Percentiles rank a stretch among this genome's conserved stretches.
Evolutionary conservation across 1,140 invertebrate genomes (phyloP).

Genomic region (Megalonaias nervosa): DNA sequence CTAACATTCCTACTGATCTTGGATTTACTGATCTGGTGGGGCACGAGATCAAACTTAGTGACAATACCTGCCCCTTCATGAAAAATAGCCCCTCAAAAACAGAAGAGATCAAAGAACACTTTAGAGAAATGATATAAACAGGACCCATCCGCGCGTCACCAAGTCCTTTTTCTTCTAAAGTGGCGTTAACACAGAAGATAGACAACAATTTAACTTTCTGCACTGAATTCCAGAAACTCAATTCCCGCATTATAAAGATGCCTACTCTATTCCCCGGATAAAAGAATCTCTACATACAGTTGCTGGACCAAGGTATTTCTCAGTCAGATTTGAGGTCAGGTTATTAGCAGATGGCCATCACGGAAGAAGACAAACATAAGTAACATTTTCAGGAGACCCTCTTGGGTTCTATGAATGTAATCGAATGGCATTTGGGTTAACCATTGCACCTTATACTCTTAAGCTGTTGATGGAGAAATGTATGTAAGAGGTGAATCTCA

Average conservation of each 20-base stretch:
- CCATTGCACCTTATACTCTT: conserved; percentile 5
- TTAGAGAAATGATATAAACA: background rate
- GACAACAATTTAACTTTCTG: background rate
- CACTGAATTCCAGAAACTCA: conserved; percentile 51
- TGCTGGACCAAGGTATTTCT: conserved; percentile 65
- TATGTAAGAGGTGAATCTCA: conserved; percentile 6
- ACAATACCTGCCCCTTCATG: too few relatives aligned
- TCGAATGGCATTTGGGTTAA: conserved; percentile 1
- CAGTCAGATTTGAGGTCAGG: conserved; percentile 66
- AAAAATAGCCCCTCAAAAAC: too few relatives aligned
- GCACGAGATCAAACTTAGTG: too few relatives aligned
- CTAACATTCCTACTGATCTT: too few relatives aligned
- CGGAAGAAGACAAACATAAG: conserved; percentile 58
- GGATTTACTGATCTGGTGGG: too few relatives aligned
- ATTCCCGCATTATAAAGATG: conserved; percentile 69
- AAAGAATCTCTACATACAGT: conserved; percentile 69
- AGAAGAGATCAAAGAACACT: too few relatives aligned
- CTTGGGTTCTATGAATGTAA: conserved; percentile 32
- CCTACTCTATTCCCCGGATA: conserved; percentile 74
- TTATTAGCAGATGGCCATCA: conserved; percentile 66
- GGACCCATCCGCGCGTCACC: background rate
- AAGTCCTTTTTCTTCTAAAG: conserved; percentile 1
- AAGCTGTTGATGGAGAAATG: conserved; percentile 8
- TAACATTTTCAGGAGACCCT: conserved; percentile 44
- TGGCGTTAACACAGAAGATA: background rate